Conservation (phyloP, 2,888 invertebrate genomes). For the Empis stercorea region DNA sequence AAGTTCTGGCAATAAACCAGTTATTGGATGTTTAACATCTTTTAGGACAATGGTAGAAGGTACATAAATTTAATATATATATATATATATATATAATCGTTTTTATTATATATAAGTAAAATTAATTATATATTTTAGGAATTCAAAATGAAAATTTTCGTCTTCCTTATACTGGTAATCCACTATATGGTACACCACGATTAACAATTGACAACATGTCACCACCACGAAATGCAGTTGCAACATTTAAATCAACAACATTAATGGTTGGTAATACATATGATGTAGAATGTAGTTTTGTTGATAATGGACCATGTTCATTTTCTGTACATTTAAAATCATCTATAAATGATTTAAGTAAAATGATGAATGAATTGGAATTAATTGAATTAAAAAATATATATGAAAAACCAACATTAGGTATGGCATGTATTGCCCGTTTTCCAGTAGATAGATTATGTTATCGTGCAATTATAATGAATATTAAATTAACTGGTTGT, state of each 20-base stretch:
- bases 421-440: constrained; percentile 63
- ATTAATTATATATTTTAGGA: background rate
- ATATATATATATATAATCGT: no score
- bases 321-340: constrained; percentile 62
- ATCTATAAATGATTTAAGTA: constrained; percentile 45
- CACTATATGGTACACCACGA: background rate
- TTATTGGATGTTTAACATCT: background rate
- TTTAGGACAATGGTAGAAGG: background rate
- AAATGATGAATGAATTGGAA: constrained; percentile 62
- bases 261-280: constrained; percentile 45
- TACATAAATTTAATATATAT: background rate
- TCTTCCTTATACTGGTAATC: background rate
- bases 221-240: constrained; percentile 13
- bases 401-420: constrained; percentile 55
- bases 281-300: constrained; percentile 58
- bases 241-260: constrained; percentile 33
- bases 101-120: no score
- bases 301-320: constrained; percentile 65
- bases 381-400: constrained; percentile 46
- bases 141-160: background rate
- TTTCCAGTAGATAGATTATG: constrained; percentile 50
- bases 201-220: background rate
- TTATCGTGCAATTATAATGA: constrained; percentile 62
- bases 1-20: background rate
- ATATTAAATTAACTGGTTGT: constrained; percentile 54